phyloP scores from a whole-genome alignment of 2,113 vertebrate species.

The Calidris pugnax region DNA sequence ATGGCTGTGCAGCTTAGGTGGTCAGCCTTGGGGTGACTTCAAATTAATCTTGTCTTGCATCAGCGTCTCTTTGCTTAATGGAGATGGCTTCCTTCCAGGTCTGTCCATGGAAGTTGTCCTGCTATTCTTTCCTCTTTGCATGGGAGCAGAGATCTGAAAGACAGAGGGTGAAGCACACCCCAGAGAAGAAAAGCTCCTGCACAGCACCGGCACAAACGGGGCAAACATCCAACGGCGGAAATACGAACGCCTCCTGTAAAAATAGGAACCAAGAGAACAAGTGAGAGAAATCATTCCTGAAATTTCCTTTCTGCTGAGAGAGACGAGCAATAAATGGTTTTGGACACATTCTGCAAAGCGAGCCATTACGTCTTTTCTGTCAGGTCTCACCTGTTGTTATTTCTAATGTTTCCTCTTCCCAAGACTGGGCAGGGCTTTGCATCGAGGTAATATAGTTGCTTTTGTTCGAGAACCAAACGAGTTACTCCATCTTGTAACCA shows the following conservation, averaged over 20 bases:
- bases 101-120: neutral
- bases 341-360: neutral
- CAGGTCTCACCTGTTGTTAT: conserved; percentile 43
- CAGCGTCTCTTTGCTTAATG: neutral
- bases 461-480: conserved; percentile 15
- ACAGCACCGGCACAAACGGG: neutral
- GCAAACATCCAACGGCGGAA: neutral
- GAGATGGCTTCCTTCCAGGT: neutral
- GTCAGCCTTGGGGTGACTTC: neutral
- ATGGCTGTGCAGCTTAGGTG: neutral
- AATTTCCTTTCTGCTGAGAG: neutral
- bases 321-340: neutral
- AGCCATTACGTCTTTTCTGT: neutral
- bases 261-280: neutral
- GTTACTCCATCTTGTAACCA: neutral
- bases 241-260: neutral
- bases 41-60: neutral
- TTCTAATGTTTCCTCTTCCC: conserved; percentile 22
- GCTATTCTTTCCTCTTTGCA: neutral
- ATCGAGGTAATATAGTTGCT: neutral
- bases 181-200: neutral
- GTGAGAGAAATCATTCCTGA: neutral
- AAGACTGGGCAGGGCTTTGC: neutral
- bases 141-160: neutral
- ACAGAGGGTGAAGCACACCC: neutral